Percentiles rank a stretch among this genome's conserved stretches.
Evolutionary conservation across 2,888 invertebrate species (phyloP).

Genomic region (Choristoneura rosaceana): DNA sequence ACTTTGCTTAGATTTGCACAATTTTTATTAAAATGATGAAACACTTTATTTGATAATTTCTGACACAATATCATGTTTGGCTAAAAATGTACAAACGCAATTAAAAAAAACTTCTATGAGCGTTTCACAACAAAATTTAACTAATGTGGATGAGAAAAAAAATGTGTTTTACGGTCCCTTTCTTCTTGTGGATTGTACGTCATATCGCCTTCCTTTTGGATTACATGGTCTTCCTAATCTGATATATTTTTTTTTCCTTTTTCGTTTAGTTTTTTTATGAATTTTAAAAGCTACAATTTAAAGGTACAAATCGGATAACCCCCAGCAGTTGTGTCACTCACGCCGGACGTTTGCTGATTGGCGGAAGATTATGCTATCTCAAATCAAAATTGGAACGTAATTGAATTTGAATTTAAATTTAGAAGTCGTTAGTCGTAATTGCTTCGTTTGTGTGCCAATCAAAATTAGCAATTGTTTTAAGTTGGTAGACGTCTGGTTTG

Average conservation of each 20-base stretch:
- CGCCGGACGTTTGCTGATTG: conserved; percentile 46
- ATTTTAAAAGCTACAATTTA: no score
- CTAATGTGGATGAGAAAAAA: no score
- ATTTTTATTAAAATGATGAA: neutral
- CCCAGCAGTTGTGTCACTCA: conserved; percentile 16
- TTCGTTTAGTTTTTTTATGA: neutral
- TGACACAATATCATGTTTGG: no score
- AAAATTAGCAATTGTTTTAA: conserved; percentile 33
- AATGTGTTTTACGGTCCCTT: no score
- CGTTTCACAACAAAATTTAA: no score
- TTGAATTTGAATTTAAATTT: conserved; percentile 54
- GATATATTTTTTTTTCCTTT: neutral
- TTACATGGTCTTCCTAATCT: no score
- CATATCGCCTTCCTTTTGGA: no score
- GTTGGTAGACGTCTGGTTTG: conserved; percentile 18
- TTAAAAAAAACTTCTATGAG: neutral
- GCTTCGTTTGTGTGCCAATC: conserved; percentile 45
- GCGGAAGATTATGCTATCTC: conserved; percentile 50
- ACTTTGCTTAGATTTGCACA: neutral
- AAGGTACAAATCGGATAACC: conserved; percentile 2
- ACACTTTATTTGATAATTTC: neutral
- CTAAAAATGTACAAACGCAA: no score
- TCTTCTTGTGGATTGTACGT: no score
- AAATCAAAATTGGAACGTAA: conserved; percentile 53
- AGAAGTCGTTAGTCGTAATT: conserved; percentile 52